phyloP scores from a whole-genome alignment of 2,888 invertebrate species.

The Mythimna lalbum region DNA sequence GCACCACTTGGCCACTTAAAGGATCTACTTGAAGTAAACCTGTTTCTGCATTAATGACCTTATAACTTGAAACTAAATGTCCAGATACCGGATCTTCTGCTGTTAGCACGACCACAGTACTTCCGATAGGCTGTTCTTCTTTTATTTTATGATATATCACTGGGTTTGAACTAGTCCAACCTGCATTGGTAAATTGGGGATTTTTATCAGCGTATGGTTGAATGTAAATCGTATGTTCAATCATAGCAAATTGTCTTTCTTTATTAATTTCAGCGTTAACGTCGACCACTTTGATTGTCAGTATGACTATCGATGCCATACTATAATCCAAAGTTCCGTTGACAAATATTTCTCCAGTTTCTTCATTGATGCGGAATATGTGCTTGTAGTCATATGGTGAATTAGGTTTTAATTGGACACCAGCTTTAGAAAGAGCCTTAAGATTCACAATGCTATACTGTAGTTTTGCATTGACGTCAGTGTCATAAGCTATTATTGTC shows the following conservation, averaged over 20 bases:
- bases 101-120: slow-evolving; percentile 92
- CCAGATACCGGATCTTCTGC: slow-evolving; percentile 94
- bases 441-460: slow-evolving; percentile 93
- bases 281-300: slow-evolving; percentile 93
- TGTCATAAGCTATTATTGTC: slow-evolving; percentile 92
- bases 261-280: slow-evolving; percentile 92
- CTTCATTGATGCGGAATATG: slow-evolving; percentile 93
- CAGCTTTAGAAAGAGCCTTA: slow-evolving; percentile 94
- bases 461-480: slow-evolving; percentile 93
- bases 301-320: slow-evolving; percentile 93
- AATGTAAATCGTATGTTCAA: slow-evolving; percentile 94
- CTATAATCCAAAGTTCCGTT: slow-evolving; percentile 93
- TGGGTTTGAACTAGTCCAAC: slow-evolving; percentile 94
- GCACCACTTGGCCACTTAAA: slow-evolving; percentile 93
- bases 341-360: slow-evolving; percentile 93
- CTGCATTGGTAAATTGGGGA: slow-evolving; percentile 93
- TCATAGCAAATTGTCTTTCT: slow-evolving; percentile 91
- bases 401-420: slow-evolving; percentile 92
- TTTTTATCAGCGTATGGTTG: slow-evolving; percentile 95
- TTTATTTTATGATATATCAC: slow-evolving; percentile 92
- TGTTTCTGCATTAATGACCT: slow-evolving; percentile 89
- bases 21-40: slow-evolving; percentile 91
- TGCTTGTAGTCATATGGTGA: slow-evolving; percentile 92
- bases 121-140: slow-evolving; percentile 94
- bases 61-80: slow-evolving; percentile 91